phyloP scores from a whole-genome alignment of 2,888 invertebrate species.

The Cheilosia vernalis region DNA sequence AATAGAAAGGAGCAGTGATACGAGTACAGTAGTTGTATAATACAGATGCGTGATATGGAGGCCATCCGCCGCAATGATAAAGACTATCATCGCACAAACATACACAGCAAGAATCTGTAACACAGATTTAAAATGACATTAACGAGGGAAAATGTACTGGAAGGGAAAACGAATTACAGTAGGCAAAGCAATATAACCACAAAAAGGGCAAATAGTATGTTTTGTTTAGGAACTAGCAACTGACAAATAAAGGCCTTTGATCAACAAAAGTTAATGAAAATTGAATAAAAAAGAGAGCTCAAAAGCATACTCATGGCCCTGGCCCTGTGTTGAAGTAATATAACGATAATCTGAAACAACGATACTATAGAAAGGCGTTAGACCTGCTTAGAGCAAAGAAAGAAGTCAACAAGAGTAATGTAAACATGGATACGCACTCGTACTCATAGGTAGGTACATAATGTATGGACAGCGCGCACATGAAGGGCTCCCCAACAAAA shows the following conservation, averaged over 20 bases:
- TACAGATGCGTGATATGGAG: conserved; percentile 1
- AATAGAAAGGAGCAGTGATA: conserved; percentile 32
- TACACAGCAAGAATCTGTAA: conserved; percentile 14
- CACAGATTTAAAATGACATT: conserved; percentile 47
- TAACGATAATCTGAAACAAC: conserved; percentile 40
- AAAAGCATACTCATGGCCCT: conserved; percentile 5
- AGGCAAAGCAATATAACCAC: conserved; percentile 28
- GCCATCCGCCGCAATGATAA: conserved; percentile 15
- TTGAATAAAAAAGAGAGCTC: conserved; percentile 35
- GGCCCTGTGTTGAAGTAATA: conserved; percentile 15
- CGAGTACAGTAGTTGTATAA: neutral
- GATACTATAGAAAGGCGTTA: conserved; percentile 40
- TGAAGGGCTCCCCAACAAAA: conserved; percentile 6
- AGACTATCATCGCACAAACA: conserved; percentile 12
- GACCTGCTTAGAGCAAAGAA: conserved; percentile 7
- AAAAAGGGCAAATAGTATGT: conserved; percentile 23
- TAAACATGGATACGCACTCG: conserved; percentile 20
- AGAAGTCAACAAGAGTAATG: conserved; percentile 38
- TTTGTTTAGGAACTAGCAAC: neutral
- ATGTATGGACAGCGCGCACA: conserved; percentile 8
- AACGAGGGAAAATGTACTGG: conserved; percentile 37
- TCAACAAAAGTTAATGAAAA: conserved; percentile 41
- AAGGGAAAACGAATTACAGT: conserved; percentile 29
- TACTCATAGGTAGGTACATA: neutral
- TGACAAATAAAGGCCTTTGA: conserved; percentile 12